phyloP scores from a whole-genome alignment of 2,113 vertebrate genomes.

The Bungarus multicinctus region DNA sequence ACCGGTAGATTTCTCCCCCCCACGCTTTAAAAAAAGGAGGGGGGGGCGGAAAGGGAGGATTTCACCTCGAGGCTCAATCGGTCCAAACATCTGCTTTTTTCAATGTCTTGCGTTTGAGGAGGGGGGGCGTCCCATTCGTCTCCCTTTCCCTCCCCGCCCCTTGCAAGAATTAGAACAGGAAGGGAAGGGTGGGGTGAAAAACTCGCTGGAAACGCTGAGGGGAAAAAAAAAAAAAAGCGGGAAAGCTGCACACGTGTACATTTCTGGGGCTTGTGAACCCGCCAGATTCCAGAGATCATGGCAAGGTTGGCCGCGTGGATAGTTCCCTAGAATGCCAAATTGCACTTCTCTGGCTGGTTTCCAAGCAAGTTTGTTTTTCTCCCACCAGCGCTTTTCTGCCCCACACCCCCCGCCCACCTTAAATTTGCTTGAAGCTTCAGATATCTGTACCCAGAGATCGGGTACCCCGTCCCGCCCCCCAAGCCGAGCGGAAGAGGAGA shows the following conservation, averaged over 20 bases:
- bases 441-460: neutral
- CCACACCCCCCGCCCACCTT: neutral
- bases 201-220: neutral
- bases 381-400: neutral
- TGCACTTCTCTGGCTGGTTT: neutral
- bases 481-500: neutral
- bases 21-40: slow-evolving; percentile 56
- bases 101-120: neutral
- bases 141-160: neutral
- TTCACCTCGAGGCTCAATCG: slow-evolving; percentile 62
- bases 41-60: slow-evolving; percentile 48
- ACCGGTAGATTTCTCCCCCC: neutral
- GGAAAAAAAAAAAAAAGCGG: neutral
- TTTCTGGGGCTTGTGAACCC: neutral
- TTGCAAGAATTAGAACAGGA: neutral
- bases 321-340: neutral
- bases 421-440: neutral
- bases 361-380: neutral
- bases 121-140: slow-evolving; percentile 44
- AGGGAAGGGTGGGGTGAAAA: neutral
- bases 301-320: neutral
- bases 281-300: neutral
- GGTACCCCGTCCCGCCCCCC: neutral
- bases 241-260: rapidly evolving
- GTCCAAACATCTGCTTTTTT: slow-evolving; percentile 71